Conservation (phyloP, 2,797 vertebrate species). For the Melanotaenia maccullochi region DNA sequence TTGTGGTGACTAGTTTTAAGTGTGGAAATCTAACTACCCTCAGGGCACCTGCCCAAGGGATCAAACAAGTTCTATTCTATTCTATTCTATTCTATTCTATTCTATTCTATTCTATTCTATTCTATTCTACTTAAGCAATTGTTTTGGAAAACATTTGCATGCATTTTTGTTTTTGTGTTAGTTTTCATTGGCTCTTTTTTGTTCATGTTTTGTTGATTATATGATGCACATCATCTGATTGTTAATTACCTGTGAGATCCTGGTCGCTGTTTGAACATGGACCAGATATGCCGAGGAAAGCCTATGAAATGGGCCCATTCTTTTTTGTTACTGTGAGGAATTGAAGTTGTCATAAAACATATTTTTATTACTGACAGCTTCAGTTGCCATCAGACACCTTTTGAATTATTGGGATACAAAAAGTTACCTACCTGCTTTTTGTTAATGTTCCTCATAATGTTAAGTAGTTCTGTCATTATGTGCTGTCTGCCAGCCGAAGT, state of each 20-base stretch:
- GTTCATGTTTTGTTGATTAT: not conserved
- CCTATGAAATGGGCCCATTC: not conserved
- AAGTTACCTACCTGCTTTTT: not conserved
- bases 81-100: too few species aligned
- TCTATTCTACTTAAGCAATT: too few species aligned
- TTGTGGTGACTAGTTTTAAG: not conserved
- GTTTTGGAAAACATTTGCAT: not conserved
- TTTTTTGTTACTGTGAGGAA: not conserved
- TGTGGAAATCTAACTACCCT: not conserved
- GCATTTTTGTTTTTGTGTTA: not conserved
- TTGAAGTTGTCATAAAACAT: not conserved
- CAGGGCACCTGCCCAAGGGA: too few species aligned
- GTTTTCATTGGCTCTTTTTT: not conserved
- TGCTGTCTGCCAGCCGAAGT: conserved; percentile 53
- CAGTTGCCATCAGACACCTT: conserved; percentile 9
- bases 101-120: too few species aligned
- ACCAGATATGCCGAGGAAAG: not conserved
- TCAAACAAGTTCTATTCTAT: too few species aligned
- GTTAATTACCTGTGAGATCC: not conserved
- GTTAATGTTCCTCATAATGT: conserved; percentile 20
- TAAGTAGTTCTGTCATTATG: conserved; percentile 39
- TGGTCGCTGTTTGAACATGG: not conserved
- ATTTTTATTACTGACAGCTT: not conserved
- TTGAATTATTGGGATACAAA: conserved; percentile 27
- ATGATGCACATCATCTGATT: not conserved